Evolutionary conservation across 2,888 invertebrate genomes (phyloP).

Genomic region (Parascotia fuliginaria): DNA sequence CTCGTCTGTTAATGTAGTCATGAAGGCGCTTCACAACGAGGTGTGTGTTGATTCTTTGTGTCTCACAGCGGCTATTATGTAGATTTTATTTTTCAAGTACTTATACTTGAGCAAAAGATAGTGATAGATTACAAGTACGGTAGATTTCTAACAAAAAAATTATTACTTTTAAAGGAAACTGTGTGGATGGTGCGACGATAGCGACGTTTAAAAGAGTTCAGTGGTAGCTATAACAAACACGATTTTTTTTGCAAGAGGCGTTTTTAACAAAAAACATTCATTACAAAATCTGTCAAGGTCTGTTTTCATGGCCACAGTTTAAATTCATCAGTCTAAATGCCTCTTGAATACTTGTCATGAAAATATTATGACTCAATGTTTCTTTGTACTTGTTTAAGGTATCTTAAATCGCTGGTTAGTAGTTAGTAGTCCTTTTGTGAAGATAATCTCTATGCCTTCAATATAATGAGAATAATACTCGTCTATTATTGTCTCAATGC

Average conservation of each 20-base stretch:
- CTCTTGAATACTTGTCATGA: conserved; percentile 21
- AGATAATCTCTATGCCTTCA: conserved; percentile 45
- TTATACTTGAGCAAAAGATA: no score
- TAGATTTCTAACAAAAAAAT: no score
- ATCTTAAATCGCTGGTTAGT: conserved; percentile 30
- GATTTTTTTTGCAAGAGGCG: conserved; percentile 22
- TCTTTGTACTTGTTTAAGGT: conserved; percentile 13
- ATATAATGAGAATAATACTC: conserved; percentile 24
- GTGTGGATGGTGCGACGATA: background rate
- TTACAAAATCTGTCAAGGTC: conserved; percentile 34
- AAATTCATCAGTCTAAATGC: conserved; percentile 30
- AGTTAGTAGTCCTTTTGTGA: conserved; percentile 26
- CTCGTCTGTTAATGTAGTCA: conserved; percentile 15
- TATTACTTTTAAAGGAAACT: no score
- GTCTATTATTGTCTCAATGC: conserved; percentile 46
- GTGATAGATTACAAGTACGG: background rate
- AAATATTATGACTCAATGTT: no score
- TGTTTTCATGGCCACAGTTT: conserved; percentile 23
- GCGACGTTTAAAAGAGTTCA: conserved; percentile 7
- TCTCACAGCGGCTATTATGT: no score
- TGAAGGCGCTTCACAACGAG: conserved; percentile 6
- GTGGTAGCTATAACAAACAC: conserved; percentile 24
- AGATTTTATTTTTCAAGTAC: background rate
- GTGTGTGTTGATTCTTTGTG: conserved; percentile 16
- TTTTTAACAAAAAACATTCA: conserved; percentile 28